Percentiles rank a stretch among this genome's conserved stretches.
These are phyloP conservation scores for Scarus forsteni DNA, from an alignment of 2,797 vertebrate species.

Conservation along the genomic window DNA sequence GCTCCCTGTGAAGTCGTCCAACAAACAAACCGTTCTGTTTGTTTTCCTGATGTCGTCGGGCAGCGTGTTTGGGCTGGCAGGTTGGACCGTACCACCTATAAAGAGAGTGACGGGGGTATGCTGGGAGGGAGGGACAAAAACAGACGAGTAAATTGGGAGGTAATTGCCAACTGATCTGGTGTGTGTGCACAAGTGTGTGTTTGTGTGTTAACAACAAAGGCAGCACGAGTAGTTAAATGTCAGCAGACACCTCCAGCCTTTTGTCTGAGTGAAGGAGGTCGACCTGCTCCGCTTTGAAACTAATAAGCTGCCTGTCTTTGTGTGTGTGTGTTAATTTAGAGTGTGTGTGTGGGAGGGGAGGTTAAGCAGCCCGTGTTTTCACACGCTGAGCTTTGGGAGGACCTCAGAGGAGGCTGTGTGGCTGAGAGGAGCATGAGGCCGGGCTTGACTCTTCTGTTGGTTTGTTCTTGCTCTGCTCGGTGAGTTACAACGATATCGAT, in stretches of 20 bases:
- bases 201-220: constrained; percentile 43
- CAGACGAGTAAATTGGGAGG: constrained; percentile 4
- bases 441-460: constrained; percentile 17
- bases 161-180: constrained; percentile 28
- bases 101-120: not conserved
- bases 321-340: constrained; percentile 46
- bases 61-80: constrained; percentile 55
- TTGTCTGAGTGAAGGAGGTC: constrained; percentile 32
- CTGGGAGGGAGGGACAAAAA: not conserved
- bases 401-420: constrained; percentile 30
- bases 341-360: constrained; percentile 28
- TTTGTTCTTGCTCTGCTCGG: constrained; percentile 31
- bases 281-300: constrained; percentile 47
- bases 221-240: constrained; percentile 54
- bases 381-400: constrained; percentile 7
- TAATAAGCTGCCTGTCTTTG: constrained; percentile 52
- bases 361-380: constrained; percentile 50
- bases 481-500: constrained; percentile 44
- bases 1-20: constrained; percentile 46
- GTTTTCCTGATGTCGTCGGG: constrained; percentile 54
- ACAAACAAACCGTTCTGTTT: constrained; percentile 60
- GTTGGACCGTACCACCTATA: constrained; percentile 34
- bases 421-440: constrained; percentile 41
- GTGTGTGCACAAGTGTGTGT: constrained; percentile 16
- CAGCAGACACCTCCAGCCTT: constrained; percentile 51